Percentiles rank a stretch among this genome's conserved stretches.
phyloP scores from a whole-genome alignment of 2,888 invertebrate species.

The Octodonta nipae region DNA sequence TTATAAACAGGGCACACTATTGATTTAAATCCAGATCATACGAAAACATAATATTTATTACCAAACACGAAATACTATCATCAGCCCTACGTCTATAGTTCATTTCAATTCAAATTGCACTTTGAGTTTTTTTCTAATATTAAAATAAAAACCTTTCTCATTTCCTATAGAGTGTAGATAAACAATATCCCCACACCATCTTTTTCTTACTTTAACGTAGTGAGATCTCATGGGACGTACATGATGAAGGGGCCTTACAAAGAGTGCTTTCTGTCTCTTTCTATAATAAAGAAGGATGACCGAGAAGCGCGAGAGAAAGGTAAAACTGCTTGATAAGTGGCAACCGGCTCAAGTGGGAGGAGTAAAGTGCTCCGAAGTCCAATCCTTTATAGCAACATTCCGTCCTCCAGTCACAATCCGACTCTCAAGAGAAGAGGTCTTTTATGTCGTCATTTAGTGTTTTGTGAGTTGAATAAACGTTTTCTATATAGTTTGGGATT shows the following conservation, averaged over 20 bases:
- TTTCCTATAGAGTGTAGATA: constrained; percentile 1
- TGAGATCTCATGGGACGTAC: constrained; percentile 23
- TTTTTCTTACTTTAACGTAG: constrained; percentile 6
- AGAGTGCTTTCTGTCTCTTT: constrained; percentile 26
- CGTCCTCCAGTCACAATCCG: constrained; percentile 26
- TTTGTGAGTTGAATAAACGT: too few species aligned
- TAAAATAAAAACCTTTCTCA: too few species aligned
- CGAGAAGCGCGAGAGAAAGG: constrained; percentile 24
- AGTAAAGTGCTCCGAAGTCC: constrained; percentile 27
- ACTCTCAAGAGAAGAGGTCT: too few species aligned
- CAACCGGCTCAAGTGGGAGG: constrained; percentile 31
- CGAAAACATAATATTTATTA: too few species aligned
- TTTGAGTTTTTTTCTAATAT: too few species aligned
- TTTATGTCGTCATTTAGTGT: too few species aligned
- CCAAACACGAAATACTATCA: too few species aligned
- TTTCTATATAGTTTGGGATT: too few species aligned
- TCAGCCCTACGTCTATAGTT: too few species aligned
- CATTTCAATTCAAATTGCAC: too few species aligned
- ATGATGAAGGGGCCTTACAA: constrained; percentile 25
- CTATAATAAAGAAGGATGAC: constrained; percentile 22
- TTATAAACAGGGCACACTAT: too few species aligned
- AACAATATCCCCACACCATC: constrained; percentile 4
- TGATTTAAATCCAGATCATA: too few species aligned
- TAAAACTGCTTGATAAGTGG: constrained; percentile 29
- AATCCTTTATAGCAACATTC: constrained; percentile 25